Percentiles rank a stretch among this genome's conserved stretches.
phyloP scores from a whole-genome alignment of 2,888 invertebrate species.

The Acronicta psi region DNA sequence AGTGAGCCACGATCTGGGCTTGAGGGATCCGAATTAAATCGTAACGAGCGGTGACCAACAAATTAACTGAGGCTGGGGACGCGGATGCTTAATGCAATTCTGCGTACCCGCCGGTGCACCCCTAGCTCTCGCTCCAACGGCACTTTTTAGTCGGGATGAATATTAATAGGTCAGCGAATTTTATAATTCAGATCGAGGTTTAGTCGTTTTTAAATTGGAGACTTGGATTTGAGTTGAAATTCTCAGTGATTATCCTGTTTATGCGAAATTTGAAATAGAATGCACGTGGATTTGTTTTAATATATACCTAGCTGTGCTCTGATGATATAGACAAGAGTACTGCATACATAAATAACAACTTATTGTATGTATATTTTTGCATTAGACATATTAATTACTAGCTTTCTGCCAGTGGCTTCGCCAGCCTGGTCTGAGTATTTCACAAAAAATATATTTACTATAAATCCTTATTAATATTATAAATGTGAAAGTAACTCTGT shows the following conservation, averaged over 20 bases:
- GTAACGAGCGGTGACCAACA: constrained; percentile 73
- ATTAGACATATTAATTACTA: too few species aligned
- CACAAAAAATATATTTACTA: too few species aligned
- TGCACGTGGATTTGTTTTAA: background rate
- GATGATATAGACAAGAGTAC: too few species aligned
- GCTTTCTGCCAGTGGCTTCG: too few species aligned
- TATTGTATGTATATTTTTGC: too few species aligned
- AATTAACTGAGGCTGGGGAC: constrained; percentile 71
- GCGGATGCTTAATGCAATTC: constrained; percentile 69
- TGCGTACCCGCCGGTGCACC: constrained; percentile 34
- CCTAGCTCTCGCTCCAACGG: constrained; percentile 23
- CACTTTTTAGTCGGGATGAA: constrained; percentile 50
- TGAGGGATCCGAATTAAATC: constrained; percentile 68
- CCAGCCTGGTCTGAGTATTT: too few species aligned
- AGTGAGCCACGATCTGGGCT: constrained; percentile 54
- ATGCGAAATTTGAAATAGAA: background rate
- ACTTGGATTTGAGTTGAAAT: constrained; percentile 23
- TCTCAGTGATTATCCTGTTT: constrained; percentile 7
- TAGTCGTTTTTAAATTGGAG: constrained; percentile 39
- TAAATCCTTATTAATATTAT: too few species aligned
- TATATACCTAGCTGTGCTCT: background rate
- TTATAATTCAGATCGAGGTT: constrained; percentile 38
- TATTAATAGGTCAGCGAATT: constrained; percentile 52
- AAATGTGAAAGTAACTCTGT: too few species aligned
- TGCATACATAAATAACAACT: too few species aligned